Base-by-base conservation (phyloP, 2,797 vertebrate genomes). In the Ispidina picta region DNA sequence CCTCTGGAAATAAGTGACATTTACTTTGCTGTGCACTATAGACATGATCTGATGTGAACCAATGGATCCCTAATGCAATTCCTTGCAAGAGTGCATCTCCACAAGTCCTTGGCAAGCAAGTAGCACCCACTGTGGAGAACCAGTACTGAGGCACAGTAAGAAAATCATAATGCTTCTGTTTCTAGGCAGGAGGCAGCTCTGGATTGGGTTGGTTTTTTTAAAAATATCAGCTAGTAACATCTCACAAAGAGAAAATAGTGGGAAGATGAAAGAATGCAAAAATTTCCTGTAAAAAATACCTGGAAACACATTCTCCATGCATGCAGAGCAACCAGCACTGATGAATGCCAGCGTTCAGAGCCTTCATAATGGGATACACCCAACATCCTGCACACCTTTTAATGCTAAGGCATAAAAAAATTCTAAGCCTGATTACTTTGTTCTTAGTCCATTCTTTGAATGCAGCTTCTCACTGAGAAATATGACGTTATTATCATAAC, bases 31-130 rank as follows among this genome's bases (percentile, higher is more conserved):
- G 44, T 0, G 1, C 26, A 58, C 26, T 31, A 19, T 55, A 62
- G 41, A 4, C 29, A 10, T 7, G 15, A 22, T 68, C 41, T 8
- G 1, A 19, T 0, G 5, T 16, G 41, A 80, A 43, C 49, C 1
- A 1, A 15, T 1, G 1, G 56, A 59, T 26, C 60, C 37, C 64
- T 37, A 26, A 15, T 21, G 15, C 37, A 25, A 2, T 26, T 26
- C 0, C 54, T 3, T 46, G 29, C 28, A 48, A 48, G 19, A 66
- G 31, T 11, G 16, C 70, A 66, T 83, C 74, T 70, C 35, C 33
- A 18, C 55, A 35, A 35, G 14, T 54, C 69, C n/a, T 59, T 73
- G 49, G 54, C 65, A 51, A 66, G 26, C 35, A 54, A 64, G 49
- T 33, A n/a, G 31, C 58, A 68, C 13, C 5, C 4, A 0, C 29